These are phyloP conservation scores for Oligia strigilis DNA, from an alignment of 2,888 invertebrate genomes.

Conservation along the genomic window DNA sequence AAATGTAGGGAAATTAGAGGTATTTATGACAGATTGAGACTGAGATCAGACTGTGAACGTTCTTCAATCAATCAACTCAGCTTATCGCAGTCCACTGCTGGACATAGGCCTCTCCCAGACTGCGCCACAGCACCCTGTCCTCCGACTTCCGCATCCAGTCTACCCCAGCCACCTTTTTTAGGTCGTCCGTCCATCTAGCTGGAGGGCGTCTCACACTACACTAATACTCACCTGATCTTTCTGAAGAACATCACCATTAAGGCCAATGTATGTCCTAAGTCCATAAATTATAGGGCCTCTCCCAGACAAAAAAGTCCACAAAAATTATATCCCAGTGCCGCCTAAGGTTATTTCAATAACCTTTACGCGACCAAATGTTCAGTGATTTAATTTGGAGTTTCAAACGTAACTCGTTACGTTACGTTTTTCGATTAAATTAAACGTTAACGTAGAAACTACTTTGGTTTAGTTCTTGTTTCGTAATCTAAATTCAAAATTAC, in stretches of 20 bases:
- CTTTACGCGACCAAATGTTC: conserved; percentile 28
- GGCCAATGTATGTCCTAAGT: no score
- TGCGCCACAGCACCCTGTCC: no score
- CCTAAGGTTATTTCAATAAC: conserved; percentile 26
- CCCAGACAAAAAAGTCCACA: background rate
- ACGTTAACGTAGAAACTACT: conserved; percentile 18
- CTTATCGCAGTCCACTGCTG: no score
- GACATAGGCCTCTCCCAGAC: no score
- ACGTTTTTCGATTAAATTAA: conserved; percentile 22
- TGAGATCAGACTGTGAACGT: no score
- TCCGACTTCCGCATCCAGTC: no score
- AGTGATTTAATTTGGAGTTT: conserved; percentile 42
- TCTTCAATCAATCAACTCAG: no score
- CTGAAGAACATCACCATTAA: background rate
- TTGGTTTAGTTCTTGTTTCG: conserved; percentile 40
- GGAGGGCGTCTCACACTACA: no score
- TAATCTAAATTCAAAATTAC: conserved; percentile 35
- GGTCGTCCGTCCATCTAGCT: no score
- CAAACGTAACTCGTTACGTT: conserved; percentile 30
- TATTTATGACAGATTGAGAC: no score
- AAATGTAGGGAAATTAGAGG: no score
- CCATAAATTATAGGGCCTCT: background rate
- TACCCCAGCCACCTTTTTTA: no score
- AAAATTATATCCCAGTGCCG: background rate
- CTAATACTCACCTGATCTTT: background rate